A percentile compares a stretch with the other conserved stretches of the same genome.
phyloP scores from a whole-genome alignment of 1,140 invertebrate genomes.

The Bombyx mandarina region DNA sequence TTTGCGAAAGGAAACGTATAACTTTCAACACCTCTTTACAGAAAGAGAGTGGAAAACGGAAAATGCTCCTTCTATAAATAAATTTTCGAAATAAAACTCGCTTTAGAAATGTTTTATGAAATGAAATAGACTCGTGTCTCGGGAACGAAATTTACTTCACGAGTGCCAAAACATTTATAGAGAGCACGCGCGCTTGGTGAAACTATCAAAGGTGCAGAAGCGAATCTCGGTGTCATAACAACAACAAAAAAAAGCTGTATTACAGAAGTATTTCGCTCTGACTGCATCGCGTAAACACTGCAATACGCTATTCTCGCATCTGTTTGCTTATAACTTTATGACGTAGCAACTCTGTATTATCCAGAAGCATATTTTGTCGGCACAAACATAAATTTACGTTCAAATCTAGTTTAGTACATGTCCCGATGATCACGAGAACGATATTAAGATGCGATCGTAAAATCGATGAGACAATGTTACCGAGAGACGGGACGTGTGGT shows the following conservation, averaged over 20 bases:
- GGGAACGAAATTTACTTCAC: background rate
- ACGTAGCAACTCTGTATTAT: too few species aligned
- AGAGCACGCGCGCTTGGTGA: background rate
- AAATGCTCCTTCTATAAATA: conserved; percentile 1
- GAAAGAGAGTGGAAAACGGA: background rate
- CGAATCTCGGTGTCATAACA: background rate
- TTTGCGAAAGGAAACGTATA: background rate
- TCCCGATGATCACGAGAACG: too few species aligned
- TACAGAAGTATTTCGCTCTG: too few species aligned
- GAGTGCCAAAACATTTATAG: conserved; percentile 7
- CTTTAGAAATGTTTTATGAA: background rate
- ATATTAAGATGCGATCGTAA: conserved; percentile 20
- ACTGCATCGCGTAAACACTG: too few species aligned
- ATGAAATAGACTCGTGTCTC: conserved; percentile 1
- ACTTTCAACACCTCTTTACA: background rate
- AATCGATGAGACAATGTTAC: conserved; percentile 26
- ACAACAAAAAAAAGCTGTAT: too few species aligned
- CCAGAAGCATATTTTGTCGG: too few species aligned
- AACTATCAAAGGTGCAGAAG: conserved; percentile 3
- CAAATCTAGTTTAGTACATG: too few species aligned
- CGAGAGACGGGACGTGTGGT: conserved; percentile 19
- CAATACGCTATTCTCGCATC: too few species aligned
- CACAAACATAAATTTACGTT: too few species aligned
- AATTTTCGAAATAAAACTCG: background rate
- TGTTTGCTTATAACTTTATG: too few species aligned